Evolutionary conservation across 2,113 vertebrate genomes (phyloP).

Genomic region (Lynx canadensis): DNA sequence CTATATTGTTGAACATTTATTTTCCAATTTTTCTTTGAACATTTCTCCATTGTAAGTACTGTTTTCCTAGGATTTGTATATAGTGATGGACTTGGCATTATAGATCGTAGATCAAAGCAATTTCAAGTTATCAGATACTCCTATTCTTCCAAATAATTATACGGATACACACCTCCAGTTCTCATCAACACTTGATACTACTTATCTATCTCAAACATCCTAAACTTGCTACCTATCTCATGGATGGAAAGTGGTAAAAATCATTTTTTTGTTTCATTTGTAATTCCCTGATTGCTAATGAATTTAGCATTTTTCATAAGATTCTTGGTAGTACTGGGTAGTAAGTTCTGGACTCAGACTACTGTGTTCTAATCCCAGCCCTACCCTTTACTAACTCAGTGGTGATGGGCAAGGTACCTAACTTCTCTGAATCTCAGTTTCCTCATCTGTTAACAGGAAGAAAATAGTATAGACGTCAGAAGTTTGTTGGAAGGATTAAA

Average conservation of each 20-base stretch:
- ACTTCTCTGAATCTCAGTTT: not conserved
- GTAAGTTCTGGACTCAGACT: not conserved
- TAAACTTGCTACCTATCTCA: not conserved
- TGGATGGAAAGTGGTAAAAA: not conserved
- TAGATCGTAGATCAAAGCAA: not conserved
- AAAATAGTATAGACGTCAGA: not conserved
- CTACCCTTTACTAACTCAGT: not conserved
- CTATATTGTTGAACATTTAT: not conserved
- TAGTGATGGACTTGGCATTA: not conserved
- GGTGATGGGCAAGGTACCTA: not conserved
- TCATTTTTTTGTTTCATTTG: not conserved
- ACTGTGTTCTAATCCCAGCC: not conserved
- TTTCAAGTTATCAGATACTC: not conserved
- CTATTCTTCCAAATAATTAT: not conserved
- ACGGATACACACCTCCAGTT: not conserved
- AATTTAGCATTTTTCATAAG: not conserved
- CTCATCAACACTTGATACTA: not conserved
- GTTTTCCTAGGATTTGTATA: not conserved
- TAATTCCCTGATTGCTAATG: not conserved
- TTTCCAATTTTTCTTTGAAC: conserved; percentile 11
- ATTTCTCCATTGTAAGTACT: not conserved
- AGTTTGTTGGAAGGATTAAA: not conserved
- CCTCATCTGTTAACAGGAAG: not conserved
- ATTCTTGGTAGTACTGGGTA: not conserved
- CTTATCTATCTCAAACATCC: not conserved